Base-by-base conservation (phyloP, 1,140 invertebrate genomes). In the Zeugodacus cucurbitae region DNA sequence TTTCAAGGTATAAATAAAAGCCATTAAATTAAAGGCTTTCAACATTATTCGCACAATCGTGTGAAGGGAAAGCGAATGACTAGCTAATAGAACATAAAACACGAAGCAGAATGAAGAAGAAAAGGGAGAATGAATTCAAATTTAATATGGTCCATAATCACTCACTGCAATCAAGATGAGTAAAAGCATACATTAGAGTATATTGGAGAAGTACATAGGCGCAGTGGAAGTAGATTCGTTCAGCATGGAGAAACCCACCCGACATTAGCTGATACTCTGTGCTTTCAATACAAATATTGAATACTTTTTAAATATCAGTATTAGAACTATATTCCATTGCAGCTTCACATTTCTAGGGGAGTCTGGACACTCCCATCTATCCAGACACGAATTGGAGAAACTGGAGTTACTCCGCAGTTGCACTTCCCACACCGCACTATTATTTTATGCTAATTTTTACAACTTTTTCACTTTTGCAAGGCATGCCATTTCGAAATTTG, bases 401-500 rank as follows among this genome's bases (percentile, higher is more conserved):
- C 11, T n/a, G n/a, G 48, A 54, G 48, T 11, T 54, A 17, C 48
- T 54, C 48, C 14, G 48, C n/a, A n/a, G n/a, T 26, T 62, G 22
- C 58, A 62, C n/a, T 7, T 26, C 8, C 58, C 58, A 62, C 10
- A 26, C 58, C 22, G 5, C 34, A 74, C 70, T 44, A 44, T 29
- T 48, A 48, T 14, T 29, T 26, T 37, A 54, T 54, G 48, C 14
- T 54, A 54, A 54, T 44, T 82, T 34, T 11, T 20, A 26, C 26
- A 82, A 26, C 41, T 37, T 44, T 82, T 82, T 48, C n/a, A 78
- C 6, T 78, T 48, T 54, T 82, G n/a, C n/a, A 26, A n/a, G 41
- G 20, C 70, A 74, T 74, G 70, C 70, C 70, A 74, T 74, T 74
- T 74, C 17, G 26, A 74, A 74, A 74, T 74, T 74, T 48, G 41